Conservation (phyloP, 2,113 vertebrate species). For the Siphamia tubifer region DNA sequence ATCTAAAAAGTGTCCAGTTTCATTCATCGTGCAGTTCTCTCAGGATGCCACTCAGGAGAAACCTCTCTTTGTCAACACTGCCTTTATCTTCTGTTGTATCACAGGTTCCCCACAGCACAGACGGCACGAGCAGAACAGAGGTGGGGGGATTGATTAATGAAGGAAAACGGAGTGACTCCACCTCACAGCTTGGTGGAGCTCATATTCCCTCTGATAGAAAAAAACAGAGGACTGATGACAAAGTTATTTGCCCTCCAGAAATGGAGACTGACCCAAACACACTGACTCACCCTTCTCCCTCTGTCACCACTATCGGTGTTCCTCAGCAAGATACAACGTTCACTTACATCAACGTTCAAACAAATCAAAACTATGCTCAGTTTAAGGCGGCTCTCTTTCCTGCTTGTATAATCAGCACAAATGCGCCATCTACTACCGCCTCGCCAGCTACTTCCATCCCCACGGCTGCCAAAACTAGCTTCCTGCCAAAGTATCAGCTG, state of each 20-base stretch:
- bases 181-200: slow-evolving; percentile 19
- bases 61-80: slow-evolving; percentile 57
- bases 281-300: slow-evolving; percentile 8
- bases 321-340: slow-evolving; percentile 23
- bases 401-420: slow-evolving; percentile 36
- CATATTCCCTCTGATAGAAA: slow-evolving; percentile 87
- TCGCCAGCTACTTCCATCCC: slow-evolving; percentile 9
- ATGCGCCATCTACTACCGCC: slow-evolving; percentile 31
- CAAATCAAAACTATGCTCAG: slow-evolving; percentile 34
- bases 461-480: slow-evolving; percentile 62
- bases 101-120: neutral
- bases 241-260: slow-evolving; percentile 3
- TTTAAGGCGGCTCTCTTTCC: slow-evolving; percentile 46
- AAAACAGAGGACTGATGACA: slow-evolving; percentile 83
- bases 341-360: slow-evolving; percentile 31
- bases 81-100: slow-evolving; percentile 25
- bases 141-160: slow-evolving; percentile 11
- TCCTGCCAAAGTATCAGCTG: slow-evolving; percentile 82
- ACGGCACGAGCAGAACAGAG: slow-evolving; percentile 27
- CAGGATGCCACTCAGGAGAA: slow-evolving; percentile 47
- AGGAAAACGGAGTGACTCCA: slow-evolving; percentile 11
- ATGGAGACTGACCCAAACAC: slow-evolving; percentile 36
- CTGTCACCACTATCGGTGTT: neutral
- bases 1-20: slow-evolving; percentile 12
- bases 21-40: slow-evolving; percentile 36